Conservation (phyloP, 1,140 invertebrate species). For the Helicoverpa zea region DNA sequence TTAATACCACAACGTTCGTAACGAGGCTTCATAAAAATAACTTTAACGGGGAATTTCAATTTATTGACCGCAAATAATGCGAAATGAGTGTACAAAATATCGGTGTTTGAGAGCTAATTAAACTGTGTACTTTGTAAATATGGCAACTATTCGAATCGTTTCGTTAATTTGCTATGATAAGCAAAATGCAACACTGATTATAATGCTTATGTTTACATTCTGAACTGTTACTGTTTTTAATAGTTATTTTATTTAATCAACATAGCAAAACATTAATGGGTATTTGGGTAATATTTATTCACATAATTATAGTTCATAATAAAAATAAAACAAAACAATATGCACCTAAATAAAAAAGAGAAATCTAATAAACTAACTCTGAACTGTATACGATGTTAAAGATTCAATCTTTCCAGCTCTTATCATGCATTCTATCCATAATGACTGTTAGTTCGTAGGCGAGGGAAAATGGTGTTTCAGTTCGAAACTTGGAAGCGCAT, state of each 20-base stretch:
- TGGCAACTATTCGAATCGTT: slow-evolving; percentile 24
- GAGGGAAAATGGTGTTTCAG: slow-evolving; percentile 26
- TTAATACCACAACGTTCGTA: slow-evolving; percentile 8
- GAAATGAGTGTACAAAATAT: slow-evolving; percentile 23
- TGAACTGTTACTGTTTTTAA: too few relatives aligned
- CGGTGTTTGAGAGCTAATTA: slow-evolving; percentile 27
- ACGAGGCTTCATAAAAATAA: slow-evolving; percentile 35
- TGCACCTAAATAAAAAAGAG: too few relatives aligned
- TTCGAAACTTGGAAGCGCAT: slow-evolving; percentile 48
- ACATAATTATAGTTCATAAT: too few relatives aligned
- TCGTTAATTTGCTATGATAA: slow-evolving; percentile 2
- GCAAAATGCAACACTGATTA: neutral
- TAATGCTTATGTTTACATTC: neutral
- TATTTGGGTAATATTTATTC: too few relatives aligned
- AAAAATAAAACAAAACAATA: too few relatives aligned
- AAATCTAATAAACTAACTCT: too few relatives aligned
- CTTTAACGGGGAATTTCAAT: slow-evolving; percentile 25
- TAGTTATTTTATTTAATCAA: too few relatives aligned
- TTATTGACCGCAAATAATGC: slow-evolving; percentile 27
- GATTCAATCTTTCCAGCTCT: slow-evolving; percentile 6
- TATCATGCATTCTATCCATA: slow-evolving; percentile 21
- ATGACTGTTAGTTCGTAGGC: slow-evolving; percentile 38
- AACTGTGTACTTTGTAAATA: slow-evolving; percentile 25
- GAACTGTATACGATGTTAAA: neutral
- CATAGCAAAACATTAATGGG: too few relatives aligned